Percentiles rank a stretch among this genome's conserved stretches.
These are phyloP conservation scores for Loripinus fragilis DNA, from an alignment of 2,888 invertebrate species.

Conservation along the genomic window DNA sequence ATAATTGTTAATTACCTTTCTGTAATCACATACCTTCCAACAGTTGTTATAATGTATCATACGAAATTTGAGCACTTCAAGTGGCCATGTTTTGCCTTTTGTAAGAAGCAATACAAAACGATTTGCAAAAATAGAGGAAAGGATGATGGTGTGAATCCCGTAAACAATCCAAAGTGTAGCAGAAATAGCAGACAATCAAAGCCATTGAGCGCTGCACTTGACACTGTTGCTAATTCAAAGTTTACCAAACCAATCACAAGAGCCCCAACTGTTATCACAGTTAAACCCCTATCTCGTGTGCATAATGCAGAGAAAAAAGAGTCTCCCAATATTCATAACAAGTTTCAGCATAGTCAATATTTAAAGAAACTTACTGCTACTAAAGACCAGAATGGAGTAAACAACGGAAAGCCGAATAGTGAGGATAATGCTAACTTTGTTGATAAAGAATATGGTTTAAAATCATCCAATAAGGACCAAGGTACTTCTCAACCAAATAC, in stretches of 20 bases:
- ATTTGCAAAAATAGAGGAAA: slow-evolving; percentile 26
- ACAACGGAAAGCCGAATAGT: background rate
- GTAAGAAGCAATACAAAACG: slow-evolving; percentile 26
- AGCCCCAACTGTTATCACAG: background rate
- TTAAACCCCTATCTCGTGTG: background rate
- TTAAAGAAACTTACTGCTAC: background rate
- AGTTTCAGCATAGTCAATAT: background rate
- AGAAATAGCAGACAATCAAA: background rate
- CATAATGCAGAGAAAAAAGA: background rate
- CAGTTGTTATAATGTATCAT: slow-evolving; percentile 69
- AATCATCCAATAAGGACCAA: background rate
- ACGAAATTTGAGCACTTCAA: slow-evolving; percentile 60
- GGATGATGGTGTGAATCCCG: background rate
- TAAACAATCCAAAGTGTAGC: background rate
- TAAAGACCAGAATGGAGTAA: background rate
- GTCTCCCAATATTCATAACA: background rate
- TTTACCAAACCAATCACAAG: background rate
- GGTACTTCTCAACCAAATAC: background rate
- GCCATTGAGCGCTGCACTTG: background rate
- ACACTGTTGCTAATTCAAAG: slow-evolving; percentile 20
- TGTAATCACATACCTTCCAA: slow-evolving; percentile 70
- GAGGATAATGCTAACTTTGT: slow-evolving; percentile 16
- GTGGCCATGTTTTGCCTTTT: slow-evolving; percentile 55
- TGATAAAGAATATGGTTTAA: background rate
- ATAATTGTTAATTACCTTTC: slow-evolving; percentile 73